These are phyloP conservation scores for Crotalus tigris DNA, from an alignment of 2,113 vertebrate genomes.

Conservation along the genomic window DNA sequence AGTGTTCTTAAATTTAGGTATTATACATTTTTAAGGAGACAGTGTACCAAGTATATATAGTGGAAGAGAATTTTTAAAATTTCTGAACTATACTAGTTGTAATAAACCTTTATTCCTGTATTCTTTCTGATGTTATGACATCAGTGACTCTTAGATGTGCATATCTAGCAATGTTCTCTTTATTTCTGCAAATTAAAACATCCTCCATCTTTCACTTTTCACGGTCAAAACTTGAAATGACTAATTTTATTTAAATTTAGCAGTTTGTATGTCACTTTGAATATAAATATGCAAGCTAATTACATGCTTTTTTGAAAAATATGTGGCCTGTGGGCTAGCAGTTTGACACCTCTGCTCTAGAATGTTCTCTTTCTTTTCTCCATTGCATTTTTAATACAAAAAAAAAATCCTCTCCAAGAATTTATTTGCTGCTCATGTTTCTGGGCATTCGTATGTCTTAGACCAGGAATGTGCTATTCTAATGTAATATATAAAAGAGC, in stretches of 20 bases:
- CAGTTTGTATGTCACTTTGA: background rate
- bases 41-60: background rate
- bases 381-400: background rate
- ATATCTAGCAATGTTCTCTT: background rate
- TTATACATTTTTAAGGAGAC: background rate
- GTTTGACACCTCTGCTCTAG: background rate
- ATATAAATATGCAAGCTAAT: background rate
- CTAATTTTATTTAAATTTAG: background rate
- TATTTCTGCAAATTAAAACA: background rate
- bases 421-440: background rate
- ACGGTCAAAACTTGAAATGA: background rate
- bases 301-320: background rate
- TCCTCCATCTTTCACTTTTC: background rate
- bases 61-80: background rate
- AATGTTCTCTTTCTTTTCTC: background rate
- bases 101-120: background rate
- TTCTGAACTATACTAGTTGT: background rate
- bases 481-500: background rate
- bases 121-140: background rate
- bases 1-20: background rate
- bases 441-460: background rate
- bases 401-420: background rate
- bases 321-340: background rate
- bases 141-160: background rate
- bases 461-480: background rate